These are phyloP conservation scores for Dendrolimus pini DNA, from an alignment of 2,888 invertebrate species.

Conservation along the genomic window DNA sequence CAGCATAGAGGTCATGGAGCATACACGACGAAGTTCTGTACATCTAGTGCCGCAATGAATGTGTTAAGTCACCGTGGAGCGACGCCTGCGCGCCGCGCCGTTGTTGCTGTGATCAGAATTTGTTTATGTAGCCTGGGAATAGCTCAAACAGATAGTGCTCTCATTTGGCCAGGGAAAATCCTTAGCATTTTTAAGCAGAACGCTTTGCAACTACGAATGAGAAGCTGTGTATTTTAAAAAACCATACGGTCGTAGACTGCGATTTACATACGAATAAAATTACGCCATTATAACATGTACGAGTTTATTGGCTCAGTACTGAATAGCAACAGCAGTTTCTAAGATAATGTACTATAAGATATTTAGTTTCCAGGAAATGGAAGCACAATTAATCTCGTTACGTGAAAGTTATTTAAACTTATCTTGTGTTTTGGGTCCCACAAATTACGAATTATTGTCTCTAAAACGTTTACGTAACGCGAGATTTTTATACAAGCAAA, in stretches of 20 bases:
- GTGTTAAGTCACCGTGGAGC: conserved; percentile 16
- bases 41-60: neutral
- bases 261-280: conserved; percentile 54
- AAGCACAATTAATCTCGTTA: no score
- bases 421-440: no score
- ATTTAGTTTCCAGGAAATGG: neutral
- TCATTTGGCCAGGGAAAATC: conserved; percentile 62
- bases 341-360: neutral
- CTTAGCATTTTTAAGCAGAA: conserved; percentile 62
- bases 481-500: no score
- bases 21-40: neutral
- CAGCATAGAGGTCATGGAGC: neutral
- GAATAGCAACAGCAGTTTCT: conserved; percentile 12
- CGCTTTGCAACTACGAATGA: conserved; percentile 62
- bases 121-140: conserved; percentile 65
- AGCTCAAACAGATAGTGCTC: conserved; percentile 57
- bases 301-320: conserved; percentile 19
- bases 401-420: no score
- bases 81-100: conserved; percentile 30
- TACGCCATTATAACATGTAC: conserved; percentile 30
- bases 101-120: conserved; percentile 65
- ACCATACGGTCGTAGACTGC: conserved; percentile 22
- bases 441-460: no score
- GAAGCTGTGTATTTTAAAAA: conserved; percentile 50
- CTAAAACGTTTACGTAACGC: no score